These are phyloP conservation scores for Dromococcyx pavoninus DNA, from an alignment of 2,797 vertebrate genomes.

Conservation along the genomic window DNA sequence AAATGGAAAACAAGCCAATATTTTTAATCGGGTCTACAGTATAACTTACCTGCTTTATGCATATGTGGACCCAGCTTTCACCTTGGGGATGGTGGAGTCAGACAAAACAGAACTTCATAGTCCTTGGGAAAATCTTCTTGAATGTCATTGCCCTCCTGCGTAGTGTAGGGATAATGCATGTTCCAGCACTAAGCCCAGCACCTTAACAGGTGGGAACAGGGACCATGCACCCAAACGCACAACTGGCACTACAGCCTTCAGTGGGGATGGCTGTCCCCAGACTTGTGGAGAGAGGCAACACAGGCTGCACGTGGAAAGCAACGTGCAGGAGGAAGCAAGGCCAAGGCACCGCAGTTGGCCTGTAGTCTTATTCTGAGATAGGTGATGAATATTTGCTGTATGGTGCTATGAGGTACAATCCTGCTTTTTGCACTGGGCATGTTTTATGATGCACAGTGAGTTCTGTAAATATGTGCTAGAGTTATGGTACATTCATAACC, in stretches of 20 bases:
- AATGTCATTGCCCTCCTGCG: background rate
- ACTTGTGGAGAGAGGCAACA: rapidly evolving
- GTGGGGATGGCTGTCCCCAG: background rate
- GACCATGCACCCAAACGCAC: background rate
- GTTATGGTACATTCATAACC: background rate
- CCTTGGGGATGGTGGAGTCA: background rate
- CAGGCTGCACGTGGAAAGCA: background rate
- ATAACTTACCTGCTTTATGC: background rate
- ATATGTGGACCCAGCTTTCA: background rate
- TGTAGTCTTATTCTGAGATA: background rate
- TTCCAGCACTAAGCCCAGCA: background rate
- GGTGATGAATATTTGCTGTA: background rate
- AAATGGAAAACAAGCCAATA: background rate
- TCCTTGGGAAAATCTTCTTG: background rate
- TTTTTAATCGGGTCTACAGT: background rate
- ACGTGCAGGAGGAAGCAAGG: background rate
- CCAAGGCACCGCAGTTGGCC: background rate
- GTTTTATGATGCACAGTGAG: background rate
- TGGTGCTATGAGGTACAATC: background rate
- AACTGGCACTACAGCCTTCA: rapidly evolving
- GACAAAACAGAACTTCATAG: background rate
- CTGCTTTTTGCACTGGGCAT: background rate
- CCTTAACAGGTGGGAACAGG: background rate
- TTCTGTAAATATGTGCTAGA: background rate
- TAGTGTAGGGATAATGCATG: background rate